These are phyloP conservation scores for Kryptolebias ocellatus DNA, from an alignment of 2,797 vertebrate species.

Conservation along the genomic window DNA sequence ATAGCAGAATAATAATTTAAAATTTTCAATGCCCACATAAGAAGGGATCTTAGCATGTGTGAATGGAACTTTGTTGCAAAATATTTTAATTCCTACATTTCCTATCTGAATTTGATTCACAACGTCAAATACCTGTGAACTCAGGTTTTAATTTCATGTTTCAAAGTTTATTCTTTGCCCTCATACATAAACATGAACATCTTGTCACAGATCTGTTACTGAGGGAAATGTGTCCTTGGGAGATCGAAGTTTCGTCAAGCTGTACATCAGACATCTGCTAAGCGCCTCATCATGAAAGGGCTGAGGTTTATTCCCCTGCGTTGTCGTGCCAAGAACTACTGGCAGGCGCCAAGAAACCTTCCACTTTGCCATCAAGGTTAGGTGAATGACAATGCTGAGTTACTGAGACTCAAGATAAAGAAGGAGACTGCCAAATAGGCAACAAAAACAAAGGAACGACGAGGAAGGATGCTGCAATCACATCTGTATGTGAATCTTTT, in stretches of 20 bases:
- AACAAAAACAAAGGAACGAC: constrained; percentile 25
- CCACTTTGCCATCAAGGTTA: constrained; percentile 76
- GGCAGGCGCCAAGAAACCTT: constrained; percentile 74
- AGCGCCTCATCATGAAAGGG: constrained; percentile 76
- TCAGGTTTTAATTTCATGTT: constrained; percentile 27
- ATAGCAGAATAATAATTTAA: background rate
- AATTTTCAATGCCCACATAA: background rate
- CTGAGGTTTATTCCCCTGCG: constrained; percentile 67
- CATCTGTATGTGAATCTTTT: constrained; percentile 20
- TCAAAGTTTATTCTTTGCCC: constrained; percentile 29
- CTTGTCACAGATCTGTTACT: constrained; percentile 37
- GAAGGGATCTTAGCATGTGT: background rate
- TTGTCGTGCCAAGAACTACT: constrained; percentile 73
- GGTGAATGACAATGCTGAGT: constrained; percentile 72
- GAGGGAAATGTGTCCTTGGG: constrained; percentile 65
- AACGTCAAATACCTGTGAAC: constrained; percentile 36
- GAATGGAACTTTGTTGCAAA: background rate
- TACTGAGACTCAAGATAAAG: constrained; percentile 58
- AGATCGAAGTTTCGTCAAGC: constrained; percentile 64
- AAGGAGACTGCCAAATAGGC: constrained; percentile 34
- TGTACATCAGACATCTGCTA: constrained; percentile 77
- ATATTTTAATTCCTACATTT: background rate
- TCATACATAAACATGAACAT: constrained; percentile 43
- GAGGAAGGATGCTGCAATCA: constrained; percentile 23
- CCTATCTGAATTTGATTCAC: constrained; percentile 5